Conservation (phyloP, 2,888 invertebrate species). For the Pachymerium ferrugineum region DNA sequence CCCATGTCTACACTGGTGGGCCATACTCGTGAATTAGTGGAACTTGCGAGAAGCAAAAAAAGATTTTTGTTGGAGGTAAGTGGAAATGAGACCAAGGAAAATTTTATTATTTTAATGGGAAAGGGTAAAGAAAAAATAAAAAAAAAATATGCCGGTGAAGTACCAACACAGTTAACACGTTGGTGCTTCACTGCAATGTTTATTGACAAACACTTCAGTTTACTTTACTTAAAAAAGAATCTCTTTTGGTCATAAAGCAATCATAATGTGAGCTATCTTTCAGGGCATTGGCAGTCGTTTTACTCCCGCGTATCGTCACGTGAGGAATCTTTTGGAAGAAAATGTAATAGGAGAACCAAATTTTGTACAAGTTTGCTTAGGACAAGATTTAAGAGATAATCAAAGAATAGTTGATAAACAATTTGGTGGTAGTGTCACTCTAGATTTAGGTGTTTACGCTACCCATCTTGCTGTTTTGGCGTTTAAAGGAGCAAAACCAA, state of each 20-base stretch:
- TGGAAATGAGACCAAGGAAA: not conserved
- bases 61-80: conserved; percentile 69
- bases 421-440: conserved; percentile 67
- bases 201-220: too few relatives aligned
- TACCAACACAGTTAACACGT: too few relatives aligned
- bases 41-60: conserved; percentile 61
- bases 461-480: conserved; percentile 67
- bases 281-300: conserved; percentile 80
- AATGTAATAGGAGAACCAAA: conserved; percentile 61
- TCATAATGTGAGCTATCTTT: too few relatives aligned
- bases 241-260: too few relatives aligned
- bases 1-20: conserved; percentile 74
- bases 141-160: too few relatives aligned
- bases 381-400: conserved; percentile 44
- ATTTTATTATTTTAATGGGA: not conserved
- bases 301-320: conserved; percentile 67
- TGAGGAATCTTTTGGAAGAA: conserved; percentile 60
- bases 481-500: conserved; percentile 62
- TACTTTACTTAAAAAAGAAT: too few relatives aligned
- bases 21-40: conserved; percentile 63
- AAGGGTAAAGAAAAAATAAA: not conserved
- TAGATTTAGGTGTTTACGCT: conserved; percentile 71
- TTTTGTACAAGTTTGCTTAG: conserved; percentile 56
- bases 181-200: too few relatives aligned
- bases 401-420: conserved; percentile 61